These are phyloP conservation scores for Phyllostomus hastatus DNA, from an alignment of 2,113 vertebrate genomes.

Conservation along the genomic window DNA sequence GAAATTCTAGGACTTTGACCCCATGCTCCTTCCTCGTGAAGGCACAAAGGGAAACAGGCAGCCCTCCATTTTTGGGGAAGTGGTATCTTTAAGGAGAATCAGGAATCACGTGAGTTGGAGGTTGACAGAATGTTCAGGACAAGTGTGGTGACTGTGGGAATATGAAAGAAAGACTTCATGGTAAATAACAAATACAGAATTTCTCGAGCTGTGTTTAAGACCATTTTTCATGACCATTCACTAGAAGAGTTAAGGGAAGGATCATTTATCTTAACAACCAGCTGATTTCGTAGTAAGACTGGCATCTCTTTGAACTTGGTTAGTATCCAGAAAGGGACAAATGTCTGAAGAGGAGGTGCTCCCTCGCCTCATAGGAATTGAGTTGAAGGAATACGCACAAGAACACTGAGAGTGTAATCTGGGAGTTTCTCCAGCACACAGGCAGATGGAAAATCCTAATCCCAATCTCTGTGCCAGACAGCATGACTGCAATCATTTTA, in stretches of 20 bases:
- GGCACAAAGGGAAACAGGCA: neutral
- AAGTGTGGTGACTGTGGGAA: neutral
- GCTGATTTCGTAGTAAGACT: neutral
- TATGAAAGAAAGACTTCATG: neutral
- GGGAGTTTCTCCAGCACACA: neutral
- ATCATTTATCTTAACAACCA: neutral
- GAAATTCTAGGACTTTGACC: neutral
- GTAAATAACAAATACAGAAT: neutral
- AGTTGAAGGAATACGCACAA: neutral
- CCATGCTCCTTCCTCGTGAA: neutral
- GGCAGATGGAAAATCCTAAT: neutral
- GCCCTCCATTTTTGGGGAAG: neutral
- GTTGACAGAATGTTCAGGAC: neutral
- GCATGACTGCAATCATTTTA: neutral
- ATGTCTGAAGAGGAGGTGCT: neutral
- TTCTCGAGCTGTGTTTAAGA: neutral
- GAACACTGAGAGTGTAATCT: neutral
- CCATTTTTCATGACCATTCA: neutral
- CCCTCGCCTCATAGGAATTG: neutral
- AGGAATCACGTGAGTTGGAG: neutral
- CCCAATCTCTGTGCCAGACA: neutral
- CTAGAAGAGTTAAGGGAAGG: neutral
- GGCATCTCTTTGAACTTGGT: neutral
- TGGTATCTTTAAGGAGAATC: neutral
- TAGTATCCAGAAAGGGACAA: neutral